Evolutionary conservation across 2,888 invertebrate species (phyloP), one percentile per base, ranked within the genome.

Genomic region (Drosophila borborema): DNA sequence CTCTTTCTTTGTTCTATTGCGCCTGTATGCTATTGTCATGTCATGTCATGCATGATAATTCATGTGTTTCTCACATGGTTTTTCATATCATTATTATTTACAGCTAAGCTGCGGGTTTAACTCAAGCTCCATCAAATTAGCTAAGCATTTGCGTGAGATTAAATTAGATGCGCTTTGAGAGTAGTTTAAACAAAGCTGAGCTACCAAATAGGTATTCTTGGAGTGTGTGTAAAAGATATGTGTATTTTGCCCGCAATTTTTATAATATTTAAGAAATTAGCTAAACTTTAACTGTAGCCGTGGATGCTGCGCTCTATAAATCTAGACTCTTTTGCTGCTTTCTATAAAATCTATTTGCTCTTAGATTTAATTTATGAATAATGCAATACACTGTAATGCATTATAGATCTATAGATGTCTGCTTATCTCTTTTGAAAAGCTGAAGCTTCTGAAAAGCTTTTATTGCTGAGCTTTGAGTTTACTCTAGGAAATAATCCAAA

Each of bases 331-430:
- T 28, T 28, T 28, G 28, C 28, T 28, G 28, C 5, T 28, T 28
- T 28, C 28, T 28, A 28, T 5, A 28, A 28, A 28, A 28, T 28
- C 28, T 4, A 5, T 28, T 28, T 28, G 28, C 28, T 28, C 28
- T 28, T 28, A 28, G 4, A 28, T 28, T 4, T 28, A 28, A 28
- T 28, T n/a, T 6, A 14, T 60, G 8, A 28, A n/a, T 23, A 23
- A 49, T 59, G 46, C 46, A 59, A 23, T 36, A 36, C n/a, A 16
- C 9, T 18, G 38, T 60, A 14, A 61, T 40, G 31, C 12, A 1
- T 31, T 36, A 7, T 20, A 20, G 20, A 20, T 20, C 20, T 20
- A 2, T 20, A 20, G 20, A 20, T 20, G 2, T 8, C n/a, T 3
- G 1, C n/a, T n/a, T 41, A 41, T 18, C n/a, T 41, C 1, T 2